Percentiles rank a stretch among this genome's conserved stretches.
phyloP scores from a whole-genome alignment of 1,140 invertebrate genomes.

The Chionoecetes opilio region DNA sequence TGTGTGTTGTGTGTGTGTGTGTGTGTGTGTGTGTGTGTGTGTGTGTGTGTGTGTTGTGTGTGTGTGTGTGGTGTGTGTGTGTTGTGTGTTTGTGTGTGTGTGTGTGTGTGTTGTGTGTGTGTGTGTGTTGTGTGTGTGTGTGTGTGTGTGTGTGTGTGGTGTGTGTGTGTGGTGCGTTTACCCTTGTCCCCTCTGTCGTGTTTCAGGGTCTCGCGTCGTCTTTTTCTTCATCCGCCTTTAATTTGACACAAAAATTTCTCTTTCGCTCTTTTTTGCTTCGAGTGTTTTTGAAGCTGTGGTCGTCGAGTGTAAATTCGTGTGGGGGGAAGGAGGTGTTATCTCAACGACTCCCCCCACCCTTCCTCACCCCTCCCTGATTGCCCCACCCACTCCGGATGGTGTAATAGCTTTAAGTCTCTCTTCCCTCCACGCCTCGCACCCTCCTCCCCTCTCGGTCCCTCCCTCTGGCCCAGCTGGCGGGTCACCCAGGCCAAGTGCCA shows the following conservation, averaged over 20 bases:
- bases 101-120: too few relatives aligned
- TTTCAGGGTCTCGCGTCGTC: not conserved
- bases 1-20: not conserved
- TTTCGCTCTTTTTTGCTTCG: not conserved
- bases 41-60: constrained; percentile 6
- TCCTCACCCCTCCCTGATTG: not conserved
- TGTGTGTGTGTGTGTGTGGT: constrained; percentile 16
- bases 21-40: constrained; percentile 16
- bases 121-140: not conserved
- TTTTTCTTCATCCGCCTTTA: not conserved
- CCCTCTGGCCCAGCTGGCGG: constrained; percentile 43
- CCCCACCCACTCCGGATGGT: constrained; percentile 22
- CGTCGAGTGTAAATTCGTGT: not conserved
- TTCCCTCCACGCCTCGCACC: constrained; percentile 1
- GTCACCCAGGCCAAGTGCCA: constrained; percentile 54
- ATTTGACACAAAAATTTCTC: not conserved
- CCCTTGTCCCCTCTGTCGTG: not conserved
- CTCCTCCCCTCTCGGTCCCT: constrained; percentile 12
- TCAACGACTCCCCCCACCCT: not conserved
- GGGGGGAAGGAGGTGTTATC: not conserved
- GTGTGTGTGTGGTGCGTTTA: not conserved
- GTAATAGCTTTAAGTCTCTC: constrained; percentile 36
- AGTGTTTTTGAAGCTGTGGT: not conserved
- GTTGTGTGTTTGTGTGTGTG: too few relatives aligned
- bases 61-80: too few relatives aligned